Conservation (phyloP, 2,888 invertebrate species). For the Ichneumon xanthorius region DNA sequence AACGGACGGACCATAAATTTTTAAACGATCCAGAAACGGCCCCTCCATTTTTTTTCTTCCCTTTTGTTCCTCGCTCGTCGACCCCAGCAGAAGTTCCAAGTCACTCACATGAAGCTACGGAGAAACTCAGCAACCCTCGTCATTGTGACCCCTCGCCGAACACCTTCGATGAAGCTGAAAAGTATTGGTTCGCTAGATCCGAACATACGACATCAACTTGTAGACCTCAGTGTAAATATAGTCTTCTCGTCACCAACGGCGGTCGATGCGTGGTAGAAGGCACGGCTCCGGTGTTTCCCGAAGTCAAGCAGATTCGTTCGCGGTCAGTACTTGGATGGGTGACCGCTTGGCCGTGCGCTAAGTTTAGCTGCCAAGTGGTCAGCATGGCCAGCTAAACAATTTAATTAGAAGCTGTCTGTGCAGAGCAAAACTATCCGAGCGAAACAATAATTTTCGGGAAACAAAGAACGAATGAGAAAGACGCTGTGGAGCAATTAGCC, state of each 20-base stretch:
- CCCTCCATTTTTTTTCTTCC: neutral
- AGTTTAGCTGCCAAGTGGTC: too few relatives aligned
- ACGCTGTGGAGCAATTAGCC: neutral
- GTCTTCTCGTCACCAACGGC: neutral
- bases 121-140: conserved; percentile 12
- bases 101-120: conserved; percentile 2
- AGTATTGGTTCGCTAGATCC: neutral
- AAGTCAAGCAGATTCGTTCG: too few relatives aligned
- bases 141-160: neutral
- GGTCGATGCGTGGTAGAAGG: too few relatives aligned
- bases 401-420: neutral
- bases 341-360: too few relatives aligned
- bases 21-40: conserved; percentile 12
- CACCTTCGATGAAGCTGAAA: neutral
- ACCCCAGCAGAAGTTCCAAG: conserved; percentile 13
- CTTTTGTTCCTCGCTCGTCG: neutral
- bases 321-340: too few relatives aligned
- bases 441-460: neutral
- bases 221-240: neutral
- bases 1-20: conserved; percentile 37
- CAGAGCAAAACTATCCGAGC: neutral
- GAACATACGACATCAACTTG: neutral
- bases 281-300: too few relatives aligned
- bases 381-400: neutral
- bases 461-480: neutral